Conservation (phyloP, 2,888 invertebrate genomes). For the Elmis aenea region DNA sequence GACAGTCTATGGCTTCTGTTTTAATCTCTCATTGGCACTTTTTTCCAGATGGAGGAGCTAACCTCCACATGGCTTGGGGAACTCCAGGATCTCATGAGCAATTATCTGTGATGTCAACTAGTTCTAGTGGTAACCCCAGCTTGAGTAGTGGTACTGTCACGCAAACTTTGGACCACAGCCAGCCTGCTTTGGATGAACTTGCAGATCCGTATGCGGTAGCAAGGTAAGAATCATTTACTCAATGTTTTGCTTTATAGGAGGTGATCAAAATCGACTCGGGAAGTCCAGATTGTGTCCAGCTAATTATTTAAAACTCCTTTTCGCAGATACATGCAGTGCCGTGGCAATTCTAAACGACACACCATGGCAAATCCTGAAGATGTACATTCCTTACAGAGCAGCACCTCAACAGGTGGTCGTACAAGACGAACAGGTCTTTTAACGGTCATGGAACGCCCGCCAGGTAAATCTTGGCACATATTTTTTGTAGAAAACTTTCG, state of each 20-base stretch:
- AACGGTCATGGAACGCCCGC: slow-evolving; percentile 81
- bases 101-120: slow-evolving; percentile 48
- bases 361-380: slow-evolving; percentile 76
- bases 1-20: neutral
- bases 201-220: slow-evolving; percentile 50
- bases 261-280: neutral
- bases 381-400: slow-evolving; percentile 46
- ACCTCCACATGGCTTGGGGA: slow-evolving; percentile 67
- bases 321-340: slow-evolving; percentile 68
- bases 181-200: slow-evolving; percentile 47
- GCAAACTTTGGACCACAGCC: slow-evolving; percentile 45
- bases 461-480: slow-evolving; percentile 74
- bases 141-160: slow-evolving; percentile 47
- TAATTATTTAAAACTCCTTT: neutral
- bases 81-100: slow-evolving; percentile 47
- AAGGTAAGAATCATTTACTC: too few species aligned
- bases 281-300: neutral
- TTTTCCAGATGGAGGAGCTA: slow-evolving; percentile 79
- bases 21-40: slow-evolving; percentile 1
- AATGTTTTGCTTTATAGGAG: neutral
- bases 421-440: slow-evolving; percentile 77
- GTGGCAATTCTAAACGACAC: slow-evolving; percentile 72
- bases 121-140: slow-evolving; percentile 49
- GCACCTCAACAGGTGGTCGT: slow-evolving; percentile 45
- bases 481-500: too few species aligned